These are phyloP conservation scores for Torymus tubicola DNA, from an alignment of 2,888 invertebrate species.

Conservation along the genomic window DNA sequence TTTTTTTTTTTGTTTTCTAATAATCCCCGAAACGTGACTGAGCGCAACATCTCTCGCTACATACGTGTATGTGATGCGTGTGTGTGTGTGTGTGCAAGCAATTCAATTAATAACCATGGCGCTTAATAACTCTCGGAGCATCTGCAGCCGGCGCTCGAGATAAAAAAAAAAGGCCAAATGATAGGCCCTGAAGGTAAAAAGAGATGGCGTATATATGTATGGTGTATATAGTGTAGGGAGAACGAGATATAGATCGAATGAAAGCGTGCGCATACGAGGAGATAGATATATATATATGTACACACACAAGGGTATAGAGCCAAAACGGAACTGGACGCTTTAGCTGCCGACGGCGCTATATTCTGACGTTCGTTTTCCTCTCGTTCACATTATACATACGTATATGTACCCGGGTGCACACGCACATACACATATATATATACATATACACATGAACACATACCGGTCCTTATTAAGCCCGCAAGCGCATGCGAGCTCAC, in stretches of 20 bases:
- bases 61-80: background rate
- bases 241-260: background rate
- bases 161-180: background rate
- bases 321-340: background rate
- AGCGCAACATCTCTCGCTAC: background rate
- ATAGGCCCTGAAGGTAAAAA: too few species aligned
- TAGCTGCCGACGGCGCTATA: too few species aligned
- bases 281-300: background rate
- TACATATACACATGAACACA: background rate
- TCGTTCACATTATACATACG: too few species aligned
- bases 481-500: slow-evolving; percentile 41
- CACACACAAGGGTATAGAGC: too few species aligned
- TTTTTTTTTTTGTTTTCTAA: background rate
- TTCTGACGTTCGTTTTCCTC: too few species aligned
- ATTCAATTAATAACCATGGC: slow-evolving; percentile 41
- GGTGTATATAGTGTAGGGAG: background rate
- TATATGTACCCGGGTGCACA: too few species aligned
- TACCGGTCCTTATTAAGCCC: slow-evolving; percentile 49
- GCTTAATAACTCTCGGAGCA: slow-evolving; percentile 16
- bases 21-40: slow-evolving; percentile 43
- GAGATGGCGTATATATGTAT: too few species aligned
- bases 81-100: background rate
- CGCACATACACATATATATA: too few species aligned
- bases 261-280: slow-evolving; percentile 1
- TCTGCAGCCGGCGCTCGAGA: slow-evolving; percentile 11